These are phyloP conservation scores for Pangasius macronema DNA, from an alignment of 2,797 vertebrate genomes.

Conservation along the genomic window DNA sequence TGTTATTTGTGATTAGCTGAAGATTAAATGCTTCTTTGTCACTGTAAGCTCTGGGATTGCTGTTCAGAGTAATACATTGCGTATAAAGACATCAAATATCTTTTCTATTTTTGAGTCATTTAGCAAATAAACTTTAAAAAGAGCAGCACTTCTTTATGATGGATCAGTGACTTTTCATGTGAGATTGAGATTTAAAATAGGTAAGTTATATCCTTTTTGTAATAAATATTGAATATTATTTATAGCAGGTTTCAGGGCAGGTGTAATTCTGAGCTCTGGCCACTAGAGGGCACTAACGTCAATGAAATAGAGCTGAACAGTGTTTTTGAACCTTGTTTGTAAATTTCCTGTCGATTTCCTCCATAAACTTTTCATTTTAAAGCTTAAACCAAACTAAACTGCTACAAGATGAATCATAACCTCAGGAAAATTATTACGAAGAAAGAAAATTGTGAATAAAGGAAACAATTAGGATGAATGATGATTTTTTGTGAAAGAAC, in stretches of 20 bases:
- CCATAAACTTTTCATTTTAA: neutral
- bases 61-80: neutral
- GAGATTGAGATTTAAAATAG: neutral
- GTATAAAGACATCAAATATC: neutral
- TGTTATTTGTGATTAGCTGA: neutral
- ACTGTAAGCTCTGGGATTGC: neutral
- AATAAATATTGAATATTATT: neutral
- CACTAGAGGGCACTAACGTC: neutral
- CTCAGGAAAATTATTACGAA: neutral
- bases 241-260: neutral
- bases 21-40: neutral
- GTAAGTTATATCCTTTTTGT: neutral
- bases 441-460: neutral
- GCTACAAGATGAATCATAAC: neutral
- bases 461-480: neutral
- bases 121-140: neutral
- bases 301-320: neutral
- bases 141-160: too few relatives aligned
- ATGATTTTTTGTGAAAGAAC: too few relatives aligned
- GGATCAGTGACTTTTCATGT: neutral
- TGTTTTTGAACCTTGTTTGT: neutral
- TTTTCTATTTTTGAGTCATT: neutral
- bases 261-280: neutral
- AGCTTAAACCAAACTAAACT: neutral
- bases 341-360: neutral